phyloP scores from a whole-genome alignment of 2,797 vertebrate species.

The Miichthys miiuy region DNA sequence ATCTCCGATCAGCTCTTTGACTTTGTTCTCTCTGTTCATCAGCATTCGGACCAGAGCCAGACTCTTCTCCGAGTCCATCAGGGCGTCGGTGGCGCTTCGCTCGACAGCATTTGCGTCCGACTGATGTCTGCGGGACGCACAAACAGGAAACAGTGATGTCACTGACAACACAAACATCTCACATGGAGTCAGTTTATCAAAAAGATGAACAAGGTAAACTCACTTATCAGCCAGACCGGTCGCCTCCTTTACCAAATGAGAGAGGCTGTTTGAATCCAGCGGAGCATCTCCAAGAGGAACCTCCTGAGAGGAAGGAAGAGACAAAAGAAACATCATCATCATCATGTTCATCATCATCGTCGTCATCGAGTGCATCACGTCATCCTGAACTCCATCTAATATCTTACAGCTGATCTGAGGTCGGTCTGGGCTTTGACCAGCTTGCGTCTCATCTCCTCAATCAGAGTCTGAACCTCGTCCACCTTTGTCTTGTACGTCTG shows the following conservation, averaged over 20 bases:
- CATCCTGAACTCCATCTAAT: not conserved
- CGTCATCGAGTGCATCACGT: not conserved
- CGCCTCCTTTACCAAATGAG: slow-evolving; percentile 86
- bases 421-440: slow-evolving; percentile 77
- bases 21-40: slow-evolving; percentile 78
- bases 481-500: slow-evolving; percentile 78
- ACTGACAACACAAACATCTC: not conserved
- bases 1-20: slow-evolving; percentile 68
- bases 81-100: slow-evolving; percentile 67
- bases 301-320: slow-evolving; percentile 61
- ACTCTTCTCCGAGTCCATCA: slow-evolving; percentile 76
- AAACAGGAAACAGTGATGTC: not conserved
- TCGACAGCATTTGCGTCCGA: slow-evolving; percentile 79
- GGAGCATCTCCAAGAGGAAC: slow-evolving; percentile 64
- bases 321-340: not conserved
- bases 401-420: slow-evolving; percentile 81
- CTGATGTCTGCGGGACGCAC: slow-evolving; percentile 83
- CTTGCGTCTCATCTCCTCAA: slow-evolving; percentile 80
- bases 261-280: slow-evolving; percentile 67
- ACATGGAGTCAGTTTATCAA: no score
- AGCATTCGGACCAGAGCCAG: slow-evolving; percentile 78
- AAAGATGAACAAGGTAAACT: slow-evolving; percentile 36
- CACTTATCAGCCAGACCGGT: slow-evolving; percentile 83
- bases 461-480: slow-evolving; percentile 76
- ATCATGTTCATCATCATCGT: not conserved